Evolutionary conservation across 2,113 vertebrate genomes (phyloP).

Genomic region (Atractosteus spatula): DNA sequence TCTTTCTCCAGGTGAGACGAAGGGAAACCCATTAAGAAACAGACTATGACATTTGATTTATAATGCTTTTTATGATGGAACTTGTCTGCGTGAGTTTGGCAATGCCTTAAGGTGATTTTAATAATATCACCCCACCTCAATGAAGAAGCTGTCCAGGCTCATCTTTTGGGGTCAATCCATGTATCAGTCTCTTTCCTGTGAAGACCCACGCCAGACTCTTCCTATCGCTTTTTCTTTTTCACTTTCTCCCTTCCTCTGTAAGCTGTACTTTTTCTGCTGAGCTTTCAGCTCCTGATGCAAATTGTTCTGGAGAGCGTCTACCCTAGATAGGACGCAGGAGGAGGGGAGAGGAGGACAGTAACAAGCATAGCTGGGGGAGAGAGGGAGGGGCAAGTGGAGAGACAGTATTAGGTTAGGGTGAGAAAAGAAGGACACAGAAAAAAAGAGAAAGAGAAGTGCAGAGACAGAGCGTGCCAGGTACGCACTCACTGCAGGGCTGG

Average conservation of each 20-base stretch:
- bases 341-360: background rate
- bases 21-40: too few species aligned
- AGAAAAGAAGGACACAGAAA: slow-evolving; percentile 42
- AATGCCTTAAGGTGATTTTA: too few species aligned
- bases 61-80: too few species aligned
- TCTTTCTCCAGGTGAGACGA: too few species aligned
- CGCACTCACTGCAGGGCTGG: slow-evolving; percentile 17
- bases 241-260: background rate
- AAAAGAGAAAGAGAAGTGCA: slow-evolving; percentile 11
- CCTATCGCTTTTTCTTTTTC: slow-evolving; percentile 10
- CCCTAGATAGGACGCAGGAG: slow-evolving; percentile 30
- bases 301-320: slow-evolving; percentile 24
- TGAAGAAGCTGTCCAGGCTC: too few species aligned
- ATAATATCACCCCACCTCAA: too few species aligned
- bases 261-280: slow-evolving; percentile 50
- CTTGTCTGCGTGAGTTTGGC: too few species aligned
- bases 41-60: too few species aligned
- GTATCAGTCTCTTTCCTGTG: too few species aligned
- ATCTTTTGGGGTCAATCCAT: too few species aligned
- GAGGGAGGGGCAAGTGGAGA: background rate
- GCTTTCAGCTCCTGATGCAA: slow-evolving; percentile 41
- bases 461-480: slow-evolving; percentile 20
- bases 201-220: too few species aligned
- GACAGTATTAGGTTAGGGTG: slow-evolving; percentile 36
- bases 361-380: background rate